Evolutionary conservation across 1,140 invertebrate species (phyloP), one percentile per base, ranked within the genome.

Genomic region (Achroia grisella): DNA sequence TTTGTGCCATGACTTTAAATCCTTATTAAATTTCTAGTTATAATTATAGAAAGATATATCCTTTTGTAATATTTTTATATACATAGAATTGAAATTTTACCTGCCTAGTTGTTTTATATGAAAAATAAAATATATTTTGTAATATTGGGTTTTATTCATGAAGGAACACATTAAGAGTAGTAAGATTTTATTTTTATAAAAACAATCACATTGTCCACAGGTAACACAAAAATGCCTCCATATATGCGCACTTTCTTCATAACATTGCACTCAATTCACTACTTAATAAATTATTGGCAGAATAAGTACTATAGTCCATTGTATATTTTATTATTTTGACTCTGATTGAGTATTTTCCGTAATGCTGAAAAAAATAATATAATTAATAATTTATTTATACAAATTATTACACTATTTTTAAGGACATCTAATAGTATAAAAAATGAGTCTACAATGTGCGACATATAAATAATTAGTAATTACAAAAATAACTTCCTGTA

Each of bases 241-340:
- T 2, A 23, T 23, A 23, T n/a, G n/a, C 17, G 6, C 17, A 56
- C 51, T 64, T 72, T 62, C 48, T 67, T 66, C 62, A 69, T 55
- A 61, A 46, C 42, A 45, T 60, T 60, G 62, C 72, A 79, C 67
- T 66, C 77, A 74, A 59, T 74, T 75, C 61, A 74, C 73, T 81
- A 78, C 71, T 80, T 70, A 70, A 73, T 75, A 77, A 77, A 65
- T 76, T 57, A 64, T 68, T 66, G 61, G 57, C 59, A 60, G 56
- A 61, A 54, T 42, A 32, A 49, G 46, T 58, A 70, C 66, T 80
- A 84, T 51, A 84, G 80, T 75, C 77, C 80, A 80, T 82, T 84
- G 52, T 84, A 84, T 50, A 84, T 48, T 75, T 82, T 81, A 43
- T 81, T 84, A 67, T 78, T 84, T 70, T 71, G 67, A 66, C 68